Base-by-base conservation (phyloP, 2,797 vertebrate genomes). In the Xenopus petersii region DNA sequence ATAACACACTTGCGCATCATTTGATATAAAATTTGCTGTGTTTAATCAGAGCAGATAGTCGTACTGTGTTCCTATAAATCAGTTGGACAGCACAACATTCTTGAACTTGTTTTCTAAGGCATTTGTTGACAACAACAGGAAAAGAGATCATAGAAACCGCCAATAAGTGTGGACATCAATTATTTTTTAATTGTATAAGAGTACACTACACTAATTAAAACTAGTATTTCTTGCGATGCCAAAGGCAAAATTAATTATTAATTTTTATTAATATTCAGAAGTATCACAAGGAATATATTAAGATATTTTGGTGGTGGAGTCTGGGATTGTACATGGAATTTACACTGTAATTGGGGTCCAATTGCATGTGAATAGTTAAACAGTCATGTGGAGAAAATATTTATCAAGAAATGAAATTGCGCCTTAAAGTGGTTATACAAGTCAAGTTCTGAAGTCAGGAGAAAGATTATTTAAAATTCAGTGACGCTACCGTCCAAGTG, bases 191-290 rank as follows among this genome's bases (percentile, higher is more conserved):
- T 98, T 98, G 95, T 96, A 93, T 92, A 94, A 90, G 93, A 99
- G 95, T 97, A 97, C 93, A 95, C 92, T 95, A 97, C 95, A 96
- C 96, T 99, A 98, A 99, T 99, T 98, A 98, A 98, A 98, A 96
- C 93, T 95, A 97, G 96, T 97, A 98, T 97, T 96, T 97, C 94
- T 97, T 96, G 93, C 94, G 93, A 93, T 90, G 96, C 97, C 96
- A 94, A 95, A 94, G 96, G 96, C 96, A 95, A 99, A 94, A 98
- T 98, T 96, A 99, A 98, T 98, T 95, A 98, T 98, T 98, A 93
- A 98, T 96, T 95, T 96, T 95, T 97, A 98, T 98, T 98, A 98
- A 98, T 97, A 99, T 99, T 98, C 95, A 98, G 93, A 96, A 96
- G 95, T 95, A 96, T 95, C 93, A 89, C 93, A 94, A 95, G 94